Percentiles rank a stretch among this genome's conserved stretches.
phyloP scores from a whole-genome alignment of 1,140 invertebrate genomes.

The Anastrepha ludens region DNA sequence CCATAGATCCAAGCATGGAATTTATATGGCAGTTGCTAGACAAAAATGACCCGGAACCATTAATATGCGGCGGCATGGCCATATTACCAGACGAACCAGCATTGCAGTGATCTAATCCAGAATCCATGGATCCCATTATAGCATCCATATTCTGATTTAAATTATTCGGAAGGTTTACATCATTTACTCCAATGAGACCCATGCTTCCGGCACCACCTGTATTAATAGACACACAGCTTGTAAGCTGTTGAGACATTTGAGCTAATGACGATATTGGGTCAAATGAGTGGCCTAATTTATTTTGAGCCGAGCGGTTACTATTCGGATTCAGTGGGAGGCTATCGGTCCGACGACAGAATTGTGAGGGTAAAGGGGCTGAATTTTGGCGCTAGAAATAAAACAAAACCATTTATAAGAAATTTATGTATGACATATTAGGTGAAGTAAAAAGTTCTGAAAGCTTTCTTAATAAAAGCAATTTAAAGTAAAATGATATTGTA shows the following conservation, averaged over 20 bases:
- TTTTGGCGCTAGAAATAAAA: constrained; percentile 63
- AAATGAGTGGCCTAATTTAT: constrained; percentile 80
- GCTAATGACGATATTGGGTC: constrained; percentile 95
- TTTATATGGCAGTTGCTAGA: constrained; percentile 59
- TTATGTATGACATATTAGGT: too few species aligned
- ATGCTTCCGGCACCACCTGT: constrained; percentile 68
- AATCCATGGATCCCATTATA: constrained; percentile 71
- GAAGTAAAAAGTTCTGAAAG: background rate
- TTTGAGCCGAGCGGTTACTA: constrained; percentile 78
- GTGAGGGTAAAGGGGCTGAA: constrained; percentile 59
- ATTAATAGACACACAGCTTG: constrained; percentile 79
- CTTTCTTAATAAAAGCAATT: too few species aligned
- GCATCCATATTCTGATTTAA: constrained; percentile 63
- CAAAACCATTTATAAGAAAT: background rate
- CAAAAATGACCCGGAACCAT: constrained; percentile 56
- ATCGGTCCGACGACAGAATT: constrained; percentile 79
- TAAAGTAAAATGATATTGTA: too few species aligned
- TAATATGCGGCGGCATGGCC: constrained; percentile 72
- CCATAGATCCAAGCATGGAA: constrained; percentile 61
- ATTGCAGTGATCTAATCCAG: constrained; percentile 65
- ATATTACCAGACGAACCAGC: constrained; percentile 56
- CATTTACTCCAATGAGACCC: constrained; percentile 66
- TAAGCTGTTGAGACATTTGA: constrained; percentile 94
- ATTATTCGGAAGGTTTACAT: constrained; percentile 48
- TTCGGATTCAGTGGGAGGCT: constrained; percentile 90